Evolutionary conservation across 2,888 invertebrate species (phyloP).

Genomic region (Blastobasis lacticolella): DNA sequence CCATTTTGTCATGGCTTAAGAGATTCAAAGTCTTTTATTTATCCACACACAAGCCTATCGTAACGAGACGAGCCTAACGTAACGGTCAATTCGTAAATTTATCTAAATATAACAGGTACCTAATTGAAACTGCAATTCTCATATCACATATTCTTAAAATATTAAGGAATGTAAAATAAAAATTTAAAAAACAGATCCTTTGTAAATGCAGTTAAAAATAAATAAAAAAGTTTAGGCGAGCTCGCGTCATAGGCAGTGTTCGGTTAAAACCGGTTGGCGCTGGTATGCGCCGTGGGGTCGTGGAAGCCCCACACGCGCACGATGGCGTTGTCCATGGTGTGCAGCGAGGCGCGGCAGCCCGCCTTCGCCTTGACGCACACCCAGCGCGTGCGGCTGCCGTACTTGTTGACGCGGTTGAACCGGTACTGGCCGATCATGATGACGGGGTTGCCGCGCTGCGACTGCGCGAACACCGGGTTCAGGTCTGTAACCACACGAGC

Average conservation of each 20-base stretch:
- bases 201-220: too few species aligned
- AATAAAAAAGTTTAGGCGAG: too few species aligned
- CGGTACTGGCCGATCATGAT: constrained; percentile 25
- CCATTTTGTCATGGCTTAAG: too few species aligned
- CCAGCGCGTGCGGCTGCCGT: constrained; percentile 22
- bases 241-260: neutral
- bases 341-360: constrained; percentile 14
- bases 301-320: constrained; percentile 9
- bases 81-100: too few species aligned
- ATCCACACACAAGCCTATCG: too few species aligned
- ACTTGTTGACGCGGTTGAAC: constrained; percentile 21
- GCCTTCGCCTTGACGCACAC: constrained; percentile 24
- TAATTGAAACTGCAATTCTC: too few species aligned
- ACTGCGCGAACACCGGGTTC: constrained; percentile 21
- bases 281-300: constrained; percentile 34
- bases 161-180: too few species aligned
- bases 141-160: too few species aligned
- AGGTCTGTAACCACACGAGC: constrained; percentile 11
- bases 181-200: too few species aligned
- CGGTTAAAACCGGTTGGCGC: constrained; percentile 31
- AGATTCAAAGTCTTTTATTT: too few species aligned
- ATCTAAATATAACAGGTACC: too few species aligned
- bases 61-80: too few species aligned
- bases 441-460: constrained; percentile 25
- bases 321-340: constrained; percentile 9